Conservation (phyloP, 1,140 invertebrate genomes). For the Paramacrobiotus metropolitanus region DNA sequence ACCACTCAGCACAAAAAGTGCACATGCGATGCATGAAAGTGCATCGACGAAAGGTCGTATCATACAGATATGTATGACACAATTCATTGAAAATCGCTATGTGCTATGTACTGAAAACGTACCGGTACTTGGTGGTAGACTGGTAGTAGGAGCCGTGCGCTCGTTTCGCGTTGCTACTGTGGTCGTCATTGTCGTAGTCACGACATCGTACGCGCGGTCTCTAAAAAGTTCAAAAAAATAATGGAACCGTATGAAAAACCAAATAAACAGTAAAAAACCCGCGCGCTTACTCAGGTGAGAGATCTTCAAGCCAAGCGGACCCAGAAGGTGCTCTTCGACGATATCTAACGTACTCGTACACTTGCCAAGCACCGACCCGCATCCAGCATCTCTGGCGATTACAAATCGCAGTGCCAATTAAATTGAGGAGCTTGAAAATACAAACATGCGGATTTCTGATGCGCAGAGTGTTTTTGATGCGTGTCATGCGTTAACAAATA, state of each 20-base stretch:
- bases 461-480: too few relatives aligned
- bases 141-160: constrained; percentile 95
- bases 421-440: background rate
- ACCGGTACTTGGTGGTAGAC: constrained; percentile 92
- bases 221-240: too few relatives aligned
- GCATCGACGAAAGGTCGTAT: too few relatives aligned
- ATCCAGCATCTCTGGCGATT: constrained; percentile 73
- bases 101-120: constrained; percentile 19
- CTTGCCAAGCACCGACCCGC: constrained; percentile 55
- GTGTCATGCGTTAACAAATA: too few relatives aligned
- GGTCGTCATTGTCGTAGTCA: constrained; percentile 74
- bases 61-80: too few relatives aligned
- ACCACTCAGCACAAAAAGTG: too few relatives aligned
- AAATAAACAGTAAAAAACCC: background rate
- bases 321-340: constrained; percentile 50
- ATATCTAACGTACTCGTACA: constrained; percentile 51
- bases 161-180: constrained; percentile 50
- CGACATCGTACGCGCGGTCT: constrained; percentile 87
- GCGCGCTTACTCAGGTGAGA: constrained; percentile 46
- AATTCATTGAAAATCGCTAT: too few relatives aligned
- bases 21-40: too few relatives aligned
- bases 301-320: constrained; percentile 79
- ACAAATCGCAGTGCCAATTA: constrained; percentile 12
- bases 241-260: background rate
- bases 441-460: too few relatives aligned